Conservation (phyloP, 2,888 invertebrate species). For the Drosophila neonasuta region DNA sequence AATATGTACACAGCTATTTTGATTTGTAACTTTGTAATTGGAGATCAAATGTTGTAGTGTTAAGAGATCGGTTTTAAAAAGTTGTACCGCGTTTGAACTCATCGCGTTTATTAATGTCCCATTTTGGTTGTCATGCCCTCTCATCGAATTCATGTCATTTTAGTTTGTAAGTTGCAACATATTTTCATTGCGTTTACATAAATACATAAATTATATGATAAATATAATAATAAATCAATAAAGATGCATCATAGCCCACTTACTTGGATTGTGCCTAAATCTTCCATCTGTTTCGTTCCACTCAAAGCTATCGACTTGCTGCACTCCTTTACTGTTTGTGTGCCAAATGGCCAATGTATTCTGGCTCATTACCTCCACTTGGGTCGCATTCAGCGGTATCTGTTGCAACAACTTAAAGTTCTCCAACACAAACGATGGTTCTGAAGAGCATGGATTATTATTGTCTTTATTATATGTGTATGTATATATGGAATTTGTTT, state of each 20-base stretch:
- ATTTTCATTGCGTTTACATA: constrained; percentile 31
- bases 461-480: no score
- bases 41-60: not conserved
- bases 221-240: constrained; percentile 52
- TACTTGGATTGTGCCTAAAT: constrained; percentile 71
- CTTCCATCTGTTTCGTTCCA: constrained; percentile 64
- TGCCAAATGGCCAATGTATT: constrained; percentile 69
- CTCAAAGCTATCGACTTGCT: constrained; percentile 52
- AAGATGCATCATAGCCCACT: constrained; percentile 62
- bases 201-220: constrained; percentile 40
- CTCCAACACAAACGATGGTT: constrained; percentile 62
- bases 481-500: not conserved
- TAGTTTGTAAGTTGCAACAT: constrained; percentile 52
- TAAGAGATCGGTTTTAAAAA: constrained; percentile 10
- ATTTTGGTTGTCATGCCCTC: not conserved
- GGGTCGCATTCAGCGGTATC: constrained; percentile 52
- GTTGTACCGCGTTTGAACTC: constrained; percentile 24
- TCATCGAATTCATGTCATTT: constrained; percentile 35
- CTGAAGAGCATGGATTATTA: constrained; percentile 11
- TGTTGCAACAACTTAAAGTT: constrained; percentile 75
- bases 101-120: constrained; percentile 13
- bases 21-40: not conserved
- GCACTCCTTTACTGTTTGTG: constrained; percentile 6
- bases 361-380: constrained; percentile 49
- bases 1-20: not conserved